phyloP scores from a whole-genome alignment of 2,888 invertebrate genomes.

The Dryocosmus kuriphilus region DNA sequence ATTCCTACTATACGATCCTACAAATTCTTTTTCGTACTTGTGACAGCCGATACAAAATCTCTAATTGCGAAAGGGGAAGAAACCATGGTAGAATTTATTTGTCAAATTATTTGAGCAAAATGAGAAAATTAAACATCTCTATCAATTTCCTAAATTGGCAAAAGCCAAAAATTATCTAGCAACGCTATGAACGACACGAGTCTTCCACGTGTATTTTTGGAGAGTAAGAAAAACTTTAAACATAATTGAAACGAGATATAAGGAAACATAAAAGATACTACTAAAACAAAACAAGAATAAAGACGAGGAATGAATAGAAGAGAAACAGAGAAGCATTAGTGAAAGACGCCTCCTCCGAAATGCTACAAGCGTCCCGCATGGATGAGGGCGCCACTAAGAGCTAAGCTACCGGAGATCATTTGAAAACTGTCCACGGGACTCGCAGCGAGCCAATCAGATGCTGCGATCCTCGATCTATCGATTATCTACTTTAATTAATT shows the following conservation, averaged over 20 bases:
- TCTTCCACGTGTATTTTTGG: conserved; percentile 4
- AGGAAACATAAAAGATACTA: not conserved
- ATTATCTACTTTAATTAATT: conserved; percentile 77
- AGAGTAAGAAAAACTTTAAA: not conserved
- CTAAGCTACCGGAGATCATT: conserved; percentile 78
- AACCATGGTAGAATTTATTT: conserved; percentile 9
- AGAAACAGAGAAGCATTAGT: conserved; percentile 59
- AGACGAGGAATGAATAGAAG: conserved; percentile 53
- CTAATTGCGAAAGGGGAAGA: not conserved
- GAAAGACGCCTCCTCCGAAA: conserved; percentile 64
- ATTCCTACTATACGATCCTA: conserved; percentile 18
- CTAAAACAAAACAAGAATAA: conserved; percentile 2
- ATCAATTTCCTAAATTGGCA: conserved; percentile 4
- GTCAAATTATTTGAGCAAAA: conserved; percentile 26
- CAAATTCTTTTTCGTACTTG: not conserved
- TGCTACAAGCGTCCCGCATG: conserved; percentile 64
- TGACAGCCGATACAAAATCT: not conserved
- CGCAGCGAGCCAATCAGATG: conserved; percentile 77
- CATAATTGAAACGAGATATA: not conserved
- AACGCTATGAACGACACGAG: not conserved
- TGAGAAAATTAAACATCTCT: not conserved
- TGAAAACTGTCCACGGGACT: conserved; percentile 77
- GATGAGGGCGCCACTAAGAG: conserved; percentile 74
- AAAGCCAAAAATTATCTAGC: not conserved
- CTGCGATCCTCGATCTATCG: conserved; percentile 76